Evolutionary conservation across 2,888 invertebrate species (phyloP).

Genomic region (Pristionchus japonicus): DNA sequence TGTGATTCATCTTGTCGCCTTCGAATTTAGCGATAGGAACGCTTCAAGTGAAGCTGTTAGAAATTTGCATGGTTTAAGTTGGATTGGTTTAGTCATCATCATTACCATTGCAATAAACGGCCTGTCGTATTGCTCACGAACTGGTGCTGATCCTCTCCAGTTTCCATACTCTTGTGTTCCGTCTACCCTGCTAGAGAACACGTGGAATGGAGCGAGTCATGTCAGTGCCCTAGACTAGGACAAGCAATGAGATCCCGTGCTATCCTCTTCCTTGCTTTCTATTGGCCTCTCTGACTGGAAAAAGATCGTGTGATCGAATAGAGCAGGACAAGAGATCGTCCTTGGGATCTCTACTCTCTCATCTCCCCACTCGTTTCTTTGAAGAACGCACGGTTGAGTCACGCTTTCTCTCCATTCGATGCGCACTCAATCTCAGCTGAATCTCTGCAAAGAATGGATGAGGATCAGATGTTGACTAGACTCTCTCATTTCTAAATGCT

Average conservation of each 20-base stretch:
- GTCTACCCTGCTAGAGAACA: no score
- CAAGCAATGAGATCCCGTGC: no score
- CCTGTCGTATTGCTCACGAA: no score
- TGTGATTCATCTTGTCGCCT: neutral
- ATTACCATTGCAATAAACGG: no score
- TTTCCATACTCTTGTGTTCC: neutral
- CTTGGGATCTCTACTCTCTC: conserved; percentile 11
- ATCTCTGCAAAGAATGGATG: neutral
- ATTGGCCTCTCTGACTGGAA: neutral
- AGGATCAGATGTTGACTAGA: neutral
- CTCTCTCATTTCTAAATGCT: neutral
- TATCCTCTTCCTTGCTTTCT: no score
- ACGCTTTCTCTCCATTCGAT: neutral
- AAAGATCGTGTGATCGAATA: neutral
- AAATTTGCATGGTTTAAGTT: neutral
- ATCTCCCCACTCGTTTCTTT: conserved; percentile 3
- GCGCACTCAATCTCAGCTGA: neutral
- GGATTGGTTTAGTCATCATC: no score
- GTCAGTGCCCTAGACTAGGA: no score
- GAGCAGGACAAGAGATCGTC: neutral
- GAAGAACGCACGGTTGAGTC: conserved; percentile 28
- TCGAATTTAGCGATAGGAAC: neutral
- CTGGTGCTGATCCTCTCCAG: no score
- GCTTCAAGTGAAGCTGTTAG: neutral
- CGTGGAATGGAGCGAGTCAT: no score